phyloP scores from a whole-genome alignment of 2,888 invertebrate genomes.

The Hedya salicella region DNA sequence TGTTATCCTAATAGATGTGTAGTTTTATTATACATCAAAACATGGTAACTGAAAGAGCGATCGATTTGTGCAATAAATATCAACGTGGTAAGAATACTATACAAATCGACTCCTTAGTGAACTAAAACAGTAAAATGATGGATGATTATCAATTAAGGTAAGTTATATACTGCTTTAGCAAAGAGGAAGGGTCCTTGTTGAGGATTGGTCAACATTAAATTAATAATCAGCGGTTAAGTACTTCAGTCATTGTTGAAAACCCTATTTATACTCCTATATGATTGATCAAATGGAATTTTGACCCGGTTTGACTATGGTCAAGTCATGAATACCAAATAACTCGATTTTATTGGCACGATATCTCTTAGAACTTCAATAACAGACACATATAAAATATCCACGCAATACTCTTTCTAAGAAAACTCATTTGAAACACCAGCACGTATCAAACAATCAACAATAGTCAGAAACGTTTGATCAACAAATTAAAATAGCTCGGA shows the following conservation, averaged over 20 bases:
- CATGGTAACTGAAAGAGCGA: slow-evolving; percentile 72
- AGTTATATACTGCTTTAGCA: background rate
- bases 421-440: slow-evolving; percentile 36
- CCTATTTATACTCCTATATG: background rate
- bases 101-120: background rate
- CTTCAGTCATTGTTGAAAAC: slow-evolving; percentile 12
- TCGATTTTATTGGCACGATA: slow-evolving; percentile 48
- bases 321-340: slow-evolving; percentile 7
- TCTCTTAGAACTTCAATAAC: slow-evolving; percentile 20
- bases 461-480: slow-evolving; percentile 29
- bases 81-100: slow-evolving; percentile 32
- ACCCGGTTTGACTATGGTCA: background rate
- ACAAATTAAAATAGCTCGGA: slow-evolving; percentile 29
- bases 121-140: background rate
- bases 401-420: slow-evolving; percentile 23
- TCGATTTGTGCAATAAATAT: slow-evolving; percentile 59
- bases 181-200: too few species aligned
- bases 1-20: slow-evolving; percentile 57
- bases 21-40: slow-evolving; percentile 52
- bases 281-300: background rate
- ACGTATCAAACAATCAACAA: slow-evolving; percentile 43
- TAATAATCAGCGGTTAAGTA: slow-evolving; percentile 20
- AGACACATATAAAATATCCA: slow-evolving; percentile 30
- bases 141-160: background rate
- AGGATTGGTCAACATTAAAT: background rate